Evolutionary conservation across 2,113 vertebrate species (phyloP).

Genomic region (Apaloderma vittatum): DNA sequence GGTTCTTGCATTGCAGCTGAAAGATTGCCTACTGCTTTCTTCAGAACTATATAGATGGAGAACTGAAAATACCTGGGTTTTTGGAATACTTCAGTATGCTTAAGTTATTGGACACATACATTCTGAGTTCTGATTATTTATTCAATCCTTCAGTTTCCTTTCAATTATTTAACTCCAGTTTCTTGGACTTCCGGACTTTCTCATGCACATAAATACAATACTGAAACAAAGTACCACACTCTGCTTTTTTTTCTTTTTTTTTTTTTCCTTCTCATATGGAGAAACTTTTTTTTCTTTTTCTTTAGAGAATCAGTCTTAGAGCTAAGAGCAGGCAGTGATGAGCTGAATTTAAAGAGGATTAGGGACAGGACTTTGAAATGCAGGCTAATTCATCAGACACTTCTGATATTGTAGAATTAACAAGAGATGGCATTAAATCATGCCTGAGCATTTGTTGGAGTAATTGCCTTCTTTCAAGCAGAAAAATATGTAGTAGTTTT

Average conservation of each 20-base stretch:
- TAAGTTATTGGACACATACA: not conserved
- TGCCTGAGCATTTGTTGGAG: conserved; percentile 14
- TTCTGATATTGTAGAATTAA: conserved; percentile 38
- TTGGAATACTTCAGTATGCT: not conserved
- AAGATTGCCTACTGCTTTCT: not conserved
- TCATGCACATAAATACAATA: too few relatives aligned
- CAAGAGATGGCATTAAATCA: conserved; percentile 9
- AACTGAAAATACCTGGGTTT: not conserved
- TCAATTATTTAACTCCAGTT: not conserved
- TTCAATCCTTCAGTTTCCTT: not conserved
- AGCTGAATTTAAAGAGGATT: conserved; percentile 8
- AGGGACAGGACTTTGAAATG: conserved; percentile 14
- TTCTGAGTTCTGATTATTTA: not conserved
- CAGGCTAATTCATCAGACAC: conserved; percentile 13
- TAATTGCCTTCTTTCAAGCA: conserved; percentile 34
- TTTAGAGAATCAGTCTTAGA: not conserved
- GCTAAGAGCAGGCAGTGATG: not conserved
- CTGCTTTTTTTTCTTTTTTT: not conserved
- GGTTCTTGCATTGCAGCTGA: not conserved
- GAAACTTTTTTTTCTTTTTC: not conserved
- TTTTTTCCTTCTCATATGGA: not conserved
- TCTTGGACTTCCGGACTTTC: not conserved
- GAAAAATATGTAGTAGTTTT: conserved; percentile 5
- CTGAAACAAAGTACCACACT: not conserved
- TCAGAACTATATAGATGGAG: not conserved